Percentiles rank a stretch among this genome's conserved stretches.
Evolutionary conservation across 2,113 vertebrate genomes (phyloP).

Genomic region (Pristiophorus japonicus): DNA sequence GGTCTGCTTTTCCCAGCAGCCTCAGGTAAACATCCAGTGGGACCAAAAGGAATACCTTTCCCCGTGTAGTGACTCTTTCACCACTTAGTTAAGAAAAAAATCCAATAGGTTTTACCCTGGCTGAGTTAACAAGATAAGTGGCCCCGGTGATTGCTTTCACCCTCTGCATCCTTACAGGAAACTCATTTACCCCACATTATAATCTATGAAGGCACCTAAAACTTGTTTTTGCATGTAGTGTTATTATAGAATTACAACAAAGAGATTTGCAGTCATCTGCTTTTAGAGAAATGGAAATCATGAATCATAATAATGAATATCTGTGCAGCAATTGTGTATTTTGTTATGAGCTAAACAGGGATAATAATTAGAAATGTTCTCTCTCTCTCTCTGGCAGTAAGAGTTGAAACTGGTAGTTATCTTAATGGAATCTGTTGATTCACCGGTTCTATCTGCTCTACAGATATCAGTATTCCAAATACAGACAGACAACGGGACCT

Average conservation of each 20-base stretch:
- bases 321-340: too few species aligned
- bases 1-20: neutral
- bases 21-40: neutral
- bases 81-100: neutral
- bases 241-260: neutral
- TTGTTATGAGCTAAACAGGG: neutral
- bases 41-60: neutral
- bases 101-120: neutral
- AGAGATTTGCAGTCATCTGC: neutral
- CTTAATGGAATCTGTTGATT: slow-evolving; percentile 36
- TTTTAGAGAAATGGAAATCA: neutral
- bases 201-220: neutral
- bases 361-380: slow-evolving; percentile 11
- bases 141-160: neutral
- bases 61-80: neutral
- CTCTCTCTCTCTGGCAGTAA: neutral
- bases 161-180: neutral
- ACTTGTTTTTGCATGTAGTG: neutral
- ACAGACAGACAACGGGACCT: neutral
- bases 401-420: neutral
- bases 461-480: slow-evolving; percentile 9
- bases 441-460: neutral
- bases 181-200: neutral
- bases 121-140: neutral
- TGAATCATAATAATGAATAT: slow-evolving; percentile 22